Percentiles rank a stretch among this genome's conserved stretches.
Evolutionary conservation across 2,888 invertebrate genomes (phyloP).

Genomic region (Spisula subtruncata): DNA sequence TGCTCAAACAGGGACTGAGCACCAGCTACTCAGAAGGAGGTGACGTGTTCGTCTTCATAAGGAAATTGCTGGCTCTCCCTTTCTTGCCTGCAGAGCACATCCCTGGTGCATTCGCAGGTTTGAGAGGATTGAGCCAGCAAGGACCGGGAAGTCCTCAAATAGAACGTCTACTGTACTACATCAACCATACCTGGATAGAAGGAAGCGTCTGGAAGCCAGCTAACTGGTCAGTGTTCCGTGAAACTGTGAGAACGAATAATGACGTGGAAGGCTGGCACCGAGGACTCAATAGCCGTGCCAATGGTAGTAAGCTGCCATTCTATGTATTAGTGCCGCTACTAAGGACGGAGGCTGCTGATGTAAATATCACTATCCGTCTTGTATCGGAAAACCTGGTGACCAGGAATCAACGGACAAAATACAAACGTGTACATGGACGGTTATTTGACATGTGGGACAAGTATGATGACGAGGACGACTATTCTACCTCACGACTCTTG

Average conservation of each 20-base stretch:
- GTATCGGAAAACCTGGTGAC: too few relatives aligned
- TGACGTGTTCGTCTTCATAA: too few relatives aligned
- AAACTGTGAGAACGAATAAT: too few relatives aligned
- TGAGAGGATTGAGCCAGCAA: too few relatives aligned
- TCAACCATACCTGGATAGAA: background rate
- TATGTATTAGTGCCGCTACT: conserved; percentile 44
- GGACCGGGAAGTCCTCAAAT: too few relatives aligned
- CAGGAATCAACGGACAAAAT: background rate
- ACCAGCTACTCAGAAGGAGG: too few relatives aligned
- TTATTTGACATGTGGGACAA: conserved; percentile 2
- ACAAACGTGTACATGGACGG: background rate
- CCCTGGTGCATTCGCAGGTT: too few relatives aligned
- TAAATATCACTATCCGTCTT: background rate
- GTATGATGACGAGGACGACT: too few relatives aligned
- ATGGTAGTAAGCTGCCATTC: conserved; percentile 1
- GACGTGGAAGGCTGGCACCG: conserved; percentile 55
- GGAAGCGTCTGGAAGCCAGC: background rate
- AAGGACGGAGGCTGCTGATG: background rate
- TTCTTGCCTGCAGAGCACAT: too few relatives aligned
- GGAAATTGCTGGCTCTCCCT: too few relatives aligned
- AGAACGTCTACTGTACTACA: background rate
- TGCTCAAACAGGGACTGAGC: too few relatives aligned
- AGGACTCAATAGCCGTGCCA: background rate
- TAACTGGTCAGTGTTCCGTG: background rate
- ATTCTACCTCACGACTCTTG: conserved; percentile 10